Base-by-base conservation (phyloP, 92 coral and sea anemone species). In the Parazoanthus darwini region DNA sequence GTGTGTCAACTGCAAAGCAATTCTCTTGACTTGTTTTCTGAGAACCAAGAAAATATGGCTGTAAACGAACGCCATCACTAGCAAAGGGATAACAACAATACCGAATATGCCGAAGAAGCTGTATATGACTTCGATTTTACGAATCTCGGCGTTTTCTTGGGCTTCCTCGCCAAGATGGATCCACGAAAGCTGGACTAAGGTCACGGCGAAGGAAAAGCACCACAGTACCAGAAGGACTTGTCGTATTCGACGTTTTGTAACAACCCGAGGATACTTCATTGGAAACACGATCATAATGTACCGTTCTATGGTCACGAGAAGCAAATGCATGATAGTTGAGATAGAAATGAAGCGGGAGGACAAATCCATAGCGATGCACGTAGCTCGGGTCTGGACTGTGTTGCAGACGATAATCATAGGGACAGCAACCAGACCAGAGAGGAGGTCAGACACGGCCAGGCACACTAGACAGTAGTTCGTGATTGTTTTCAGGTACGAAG, bases 241-340 rank as follows among this genome's bases (percentile, higher is more conserved):
- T 33, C 37, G 78, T 33, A 94, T 78, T 35, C 85, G 79, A 22
- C 67, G 79, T 44, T 90, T 86, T 50, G 83, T 88, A 9, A 94
- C 89, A 8, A 92, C 54, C 38, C 85, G 87, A 58, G 89, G 82
- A 80, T 94, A 94, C 42, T 89, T 76, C 94, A 94, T 86, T 4
- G 96, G 96, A 78, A 85, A 90, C 43, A 94, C 92, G 29, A 94
- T 94, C 96, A 94, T 94, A 16, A 92, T 71, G 71, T 88, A 94
- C 25, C 94, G 92, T 80, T 94, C 96, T 29, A 91, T 78, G 15
- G 96, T 88, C 8, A 94, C 96, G 54, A 90, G 74, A 13, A 94
- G 81, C 18, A 94, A 80, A 68, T 94, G 96, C 26, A 92, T 77
- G 26, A 94, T 88, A 18, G 96, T 94, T 9, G 94, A 92, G 65